Evolutionary conservation across 1,140 invertebrate species (phyloP).

Genomic region (Papilio machaon): DNA sequence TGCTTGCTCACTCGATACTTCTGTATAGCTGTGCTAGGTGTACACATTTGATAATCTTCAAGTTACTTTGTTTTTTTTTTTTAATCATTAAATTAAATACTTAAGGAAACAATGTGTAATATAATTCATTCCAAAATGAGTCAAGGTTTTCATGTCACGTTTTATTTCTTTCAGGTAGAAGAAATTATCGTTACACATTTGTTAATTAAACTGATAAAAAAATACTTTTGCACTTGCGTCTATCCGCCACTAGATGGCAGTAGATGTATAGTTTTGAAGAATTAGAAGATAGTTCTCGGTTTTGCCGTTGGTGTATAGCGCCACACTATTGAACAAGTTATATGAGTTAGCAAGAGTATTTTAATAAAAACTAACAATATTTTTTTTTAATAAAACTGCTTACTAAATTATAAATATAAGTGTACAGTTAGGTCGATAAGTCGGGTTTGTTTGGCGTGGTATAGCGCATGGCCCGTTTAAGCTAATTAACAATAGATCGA

Average conservation of each 20-base stretch:
- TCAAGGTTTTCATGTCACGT: background rate
- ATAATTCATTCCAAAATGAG: background rate
- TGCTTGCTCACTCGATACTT: constrained; percentile 52
- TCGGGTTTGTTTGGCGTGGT: constrained; percentile 54
- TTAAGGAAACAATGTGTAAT: background rate
- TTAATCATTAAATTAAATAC: background rate
- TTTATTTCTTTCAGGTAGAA: background rate
- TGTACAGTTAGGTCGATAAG: constrained; percentile 21
- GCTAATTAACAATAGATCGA: constrained; percentile 81
- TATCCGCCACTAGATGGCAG: constrained; percentile 74
- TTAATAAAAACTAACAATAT: background rate
- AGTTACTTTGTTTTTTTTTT: background rate
- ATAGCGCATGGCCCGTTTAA: constrained; percentile 76
- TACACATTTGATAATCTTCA: background rate
- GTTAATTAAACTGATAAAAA: no score
- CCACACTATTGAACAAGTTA: constrained; percentile 9
- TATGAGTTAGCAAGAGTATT: background rate
- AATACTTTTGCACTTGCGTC: constrained; percentile 42
- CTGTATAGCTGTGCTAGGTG: background rate
- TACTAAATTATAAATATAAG: background rate
- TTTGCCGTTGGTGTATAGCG: constrained; percentile 53
- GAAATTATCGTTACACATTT: background rate
- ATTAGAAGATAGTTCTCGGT: constrained; percentile 55
- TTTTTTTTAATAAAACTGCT: background rate
- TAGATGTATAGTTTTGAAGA: constrained; percentile 46